Conservation (phyloP, 2,888 invertebrate species). For the Drosophila tanythrix region DNA sequence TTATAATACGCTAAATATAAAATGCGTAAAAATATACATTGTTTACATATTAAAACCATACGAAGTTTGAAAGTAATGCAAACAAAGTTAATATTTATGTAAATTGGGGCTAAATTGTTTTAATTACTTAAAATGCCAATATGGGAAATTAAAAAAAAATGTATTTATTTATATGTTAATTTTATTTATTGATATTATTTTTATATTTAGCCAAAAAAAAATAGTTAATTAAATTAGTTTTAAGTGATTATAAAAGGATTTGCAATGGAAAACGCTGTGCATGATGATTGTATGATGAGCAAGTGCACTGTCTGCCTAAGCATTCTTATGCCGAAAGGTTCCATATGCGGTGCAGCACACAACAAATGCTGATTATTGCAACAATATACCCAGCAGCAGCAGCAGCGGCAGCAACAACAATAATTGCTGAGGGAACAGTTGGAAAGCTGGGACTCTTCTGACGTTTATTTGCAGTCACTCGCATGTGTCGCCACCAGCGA, state of each 20-base stretch:
- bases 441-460: conserved; percentile 37
- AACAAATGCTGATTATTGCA: conserved; percentile 66
- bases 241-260: not conserved
- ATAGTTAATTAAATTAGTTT: not conserved
- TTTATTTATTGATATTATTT: not conserved
- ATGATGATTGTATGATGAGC: conserved; percentile 16
- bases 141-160: not conserved
- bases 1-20: too few relatives aligned
- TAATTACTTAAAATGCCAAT: not conserved
- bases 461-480: conserved; percentile 71
- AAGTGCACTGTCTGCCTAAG: conserved; percentile 18
- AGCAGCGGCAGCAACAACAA: conserved; percentile 14
- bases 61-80: not conserved
- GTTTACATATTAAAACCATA: not conserved
- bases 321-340: conserved; percentile 34
- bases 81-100: not conserved
- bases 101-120: not conserved
- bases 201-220: not conserved
- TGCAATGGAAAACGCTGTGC: conserved; percentile 9
- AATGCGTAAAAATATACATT: not conserved
- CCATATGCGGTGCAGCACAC: conserved; percentile 22
- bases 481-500: conserved; percentile 76
- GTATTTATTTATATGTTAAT: not conserved
- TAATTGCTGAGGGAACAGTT: conserved; percentile 11
- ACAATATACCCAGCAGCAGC: conserved; percentile 50